A percentile compares a stretch with the other conserved stretches of the same genome.
Conservation (phyloP, 2,797 vertebrate species). For the Pitangus sulphuratus region DNA sequence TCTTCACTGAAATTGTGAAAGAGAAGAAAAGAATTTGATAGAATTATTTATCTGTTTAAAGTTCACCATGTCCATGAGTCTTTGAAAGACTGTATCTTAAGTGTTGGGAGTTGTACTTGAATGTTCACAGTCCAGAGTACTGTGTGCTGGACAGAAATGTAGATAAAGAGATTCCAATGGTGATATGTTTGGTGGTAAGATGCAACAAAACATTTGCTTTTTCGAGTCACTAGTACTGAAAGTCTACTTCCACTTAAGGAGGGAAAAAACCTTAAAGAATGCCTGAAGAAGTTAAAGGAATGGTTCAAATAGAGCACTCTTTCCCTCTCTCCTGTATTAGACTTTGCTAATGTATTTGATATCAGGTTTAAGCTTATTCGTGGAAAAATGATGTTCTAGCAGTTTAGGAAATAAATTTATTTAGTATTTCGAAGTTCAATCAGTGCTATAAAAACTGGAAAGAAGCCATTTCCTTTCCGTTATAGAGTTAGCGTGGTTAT, state of each 20-base stretch:
- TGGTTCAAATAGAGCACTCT: not conserved
- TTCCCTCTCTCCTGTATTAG: rapidly evolving
- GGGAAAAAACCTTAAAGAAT: not conserved
- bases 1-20: not conserved
- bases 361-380: not conserved
- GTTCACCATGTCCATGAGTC: not conserved
- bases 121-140: not conserved
- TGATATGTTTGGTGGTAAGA: not conserved
- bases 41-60: not conserved
- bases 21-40: not conserved
- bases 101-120: not conserved
- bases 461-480: conserved; percentile 18
- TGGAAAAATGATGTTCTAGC: conserved; percentile 2
- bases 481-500: not conserved
- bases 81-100: not conserved
- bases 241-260: not conserved
- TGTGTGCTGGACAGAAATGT: not conserved
- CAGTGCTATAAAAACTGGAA: conserved; percentile 13
- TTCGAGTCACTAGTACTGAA: not conserved
- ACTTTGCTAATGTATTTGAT: not conserved
- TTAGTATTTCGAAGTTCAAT: conserved; percentile 35
- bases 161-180: not conserved
- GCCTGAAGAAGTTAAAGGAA: not conserved
- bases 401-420: conserved; percentile 21
- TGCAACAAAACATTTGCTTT: not conserved